Evolutionary conservation across 2,113 vertebrate genomes (phyloP), one percentile per base, ranked within the genome.

Genomic region (Fulica atra): DNA sequence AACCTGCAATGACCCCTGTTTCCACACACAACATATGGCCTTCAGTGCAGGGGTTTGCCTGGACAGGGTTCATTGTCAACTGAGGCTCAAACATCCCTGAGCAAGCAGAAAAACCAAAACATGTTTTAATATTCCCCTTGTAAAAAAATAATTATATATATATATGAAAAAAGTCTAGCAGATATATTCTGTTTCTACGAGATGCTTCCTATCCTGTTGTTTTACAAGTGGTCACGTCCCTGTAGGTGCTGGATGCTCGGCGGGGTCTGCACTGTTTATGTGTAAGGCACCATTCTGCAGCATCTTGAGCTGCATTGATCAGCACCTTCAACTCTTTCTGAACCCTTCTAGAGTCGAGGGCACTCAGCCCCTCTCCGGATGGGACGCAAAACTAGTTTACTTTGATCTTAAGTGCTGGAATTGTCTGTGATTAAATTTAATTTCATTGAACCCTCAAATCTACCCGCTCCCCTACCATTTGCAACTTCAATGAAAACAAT

Each of bases 1-100:
- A 95, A 91, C 93, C 92, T 92, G 86, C 93, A 89, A 5, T 92
- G 86, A 95, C 81, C 93, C 69, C 92, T 65, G 61, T 53, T 95
- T 90, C 83, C 86, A 93, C 91, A 72, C 57, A 85, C 53, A 93
- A 88, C 92, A 92, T 69, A 96, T 57, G 92, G 90, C 71, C 69
- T 84, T 89, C 72, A 76, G 56, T 40, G 40, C 82, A 74, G 85
- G 15, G 79, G 25, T 73, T 81, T 94, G 72, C 85, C 64, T 90
- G 65, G 73, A 87, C 81, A 46, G 57, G 66, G 57, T 23, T 85
- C 21, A 9, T 53, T 64, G 79, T 92, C 92, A 86, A 23, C 57
- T 16, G 72, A 94, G 57, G 72, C 29, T 76, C 77, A 38, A 88
- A 86, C 88, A 94, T 69, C 86, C 72, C 80, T 21, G 17, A 95